Conservation (phyloP, 2,797 vertebrate species). For the Oryzias dopingdopingensis region DNA sequence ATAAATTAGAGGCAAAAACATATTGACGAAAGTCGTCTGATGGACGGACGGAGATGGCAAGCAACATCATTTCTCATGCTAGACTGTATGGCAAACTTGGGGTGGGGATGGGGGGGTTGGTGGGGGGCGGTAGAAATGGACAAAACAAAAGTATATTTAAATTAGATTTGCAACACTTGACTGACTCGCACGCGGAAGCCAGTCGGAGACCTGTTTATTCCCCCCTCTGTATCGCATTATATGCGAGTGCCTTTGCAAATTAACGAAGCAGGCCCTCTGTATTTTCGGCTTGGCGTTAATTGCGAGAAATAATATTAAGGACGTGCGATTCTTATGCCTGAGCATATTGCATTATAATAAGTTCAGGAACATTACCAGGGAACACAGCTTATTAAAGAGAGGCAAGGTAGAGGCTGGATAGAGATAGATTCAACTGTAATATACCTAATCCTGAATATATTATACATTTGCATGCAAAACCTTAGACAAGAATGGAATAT, state of each 20-base stretch:
- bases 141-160: slow-evolving; percentile 84
- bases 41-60: slow-evolving; percentile 39
- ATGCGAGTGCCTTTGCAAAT: slow-evolving; percentile 75
- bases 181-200: slow-evolving; percentile 62
- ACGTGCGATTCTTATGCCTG: slow-evolving; percentile 71
- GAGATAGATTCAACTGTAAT: slow-evolving; percentile 77
- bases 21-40: slow-evolving; percentile 61
- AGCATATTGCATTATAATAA: slow-evolving; percentile 82
- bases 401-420: slow-evolving; percentile 70
- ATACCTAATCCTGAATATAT: slow-evolving; percentile 83
- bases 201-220: slow-evolving; percentile 73
- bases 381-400: slow-evolving; percentile 80
- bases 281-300: slow-evolving; percentile 78
- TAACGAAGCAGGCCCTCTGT: slow-evolving; percentile 72
- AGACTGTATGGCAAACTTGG: slow-evolving; percentile 32
- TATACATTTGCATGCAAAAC: slow-evolving; percentile 78
- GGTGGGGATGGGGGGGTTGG: slow-evolving; percentile 45
- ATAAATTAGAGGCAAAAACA: slow-evolving; percentile 63
- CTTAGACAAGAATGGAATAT: slow-evolving; percentile 79
- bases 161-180: slow-evolving; percentile 84
- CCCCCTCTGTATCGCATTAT: slow-evolving; percentile 65
- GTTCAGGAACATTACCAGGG: slow-evolving; percentile 76
- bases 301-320: slow-evolving; percentile 81
- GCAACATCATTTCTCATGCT: slow-evolving; percentile 55
- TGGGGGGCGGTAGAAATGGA: slow-evolving; percentile 56